These are phyloP conservation scores for Oscheius onirici DNA, from an alignment of 2,888 invertebrate genomes.

Conservation along the genomic window DNA sequence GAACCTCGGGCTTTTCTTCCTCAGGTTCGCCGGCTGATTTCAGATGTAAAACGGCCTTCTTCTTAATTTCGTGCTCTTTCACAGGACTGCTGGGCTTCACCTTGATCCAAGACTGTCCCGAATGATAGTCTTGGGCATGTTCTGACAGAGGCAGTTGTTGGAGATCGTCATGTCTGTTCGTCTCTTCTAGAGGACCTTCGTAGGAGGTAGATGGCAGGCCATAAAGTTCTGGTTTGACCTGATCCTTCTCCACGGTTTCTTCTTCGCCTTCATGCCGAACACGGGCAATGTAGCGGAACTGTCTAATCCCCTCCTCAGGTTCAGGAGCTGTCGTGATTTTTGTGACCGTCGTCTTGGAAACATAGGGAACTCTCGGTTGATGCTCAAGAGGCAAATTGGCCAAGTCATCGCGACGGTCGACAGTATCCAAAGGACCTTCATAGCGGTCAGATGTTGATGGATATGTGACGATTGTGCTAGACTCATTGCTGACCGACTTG, in stretches of 20 bases:
- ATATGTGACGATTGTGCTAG: conserved; percentile 3
- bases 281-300: conserved; percentile 32
- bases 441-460: not conserved
- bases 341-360: conserved; percentile 16
- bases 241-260: conserved; percentile 33
- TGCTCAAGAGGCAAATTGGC: conserved; percentile 34
- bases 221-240: conserved; percentile 30
- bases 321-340: not conserved
- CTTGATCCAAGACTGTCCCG: conserved; percentile 41
- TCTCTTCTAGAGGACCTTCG: conserved; percentile 42
- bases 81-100: conserved; percentile 13
- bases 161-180: conserved; percentile 29
- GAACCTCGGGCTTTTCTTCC: conserved; percentile 29
- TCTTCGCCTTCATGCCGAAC: conserved; percentile 39
- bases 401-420: conserved; percentile 31
- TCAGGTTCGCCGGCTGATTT: conserved; percentile 19
- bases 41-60: conserved; percentile 8
- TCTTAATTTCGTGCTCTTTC: conserved; percentile 27
- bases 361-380: conserved; percentile 22
- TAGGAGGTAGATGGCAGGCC: conserved; percentile 32
- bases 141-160: conserved; percentile 31
- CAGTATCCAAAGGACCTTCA: conserved; percentile 35
- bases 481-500: conserved; percentile 4
- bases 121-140: conserved; percentile 40
- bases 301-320: not conserved